Base-by-base conservation (phyloP, 2,888 invertebrate species). In the Ferrisia virgata region DNA sequence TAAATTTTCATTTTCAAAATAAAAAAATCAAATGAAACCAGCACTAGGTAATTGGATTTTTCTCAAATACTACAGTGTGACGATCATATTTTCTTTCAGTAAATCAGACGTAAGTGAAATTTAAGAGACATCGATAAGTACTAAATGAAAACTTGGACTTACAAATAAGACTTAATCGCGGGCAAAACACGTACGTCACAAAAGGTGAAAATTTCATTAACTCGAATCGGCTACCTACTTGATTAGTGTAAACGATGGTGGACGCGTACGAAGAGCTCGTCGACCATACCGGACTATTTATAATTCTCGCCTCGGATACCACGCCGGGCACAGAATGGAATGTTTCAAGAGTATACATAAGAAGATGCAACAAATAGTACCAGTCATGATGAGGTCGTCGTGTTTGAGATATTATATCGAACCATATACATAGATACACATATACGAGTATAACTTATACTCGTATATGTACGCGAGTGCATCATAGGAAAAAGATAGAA, bases 211-310 rank as follows among this genome's bases (percentile, higher is more conserved):
- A 53, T 53, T 53, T 53, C 5, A 53, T 53, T 22, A 22, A 79
- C 81, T 81, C 58, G 43, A 81, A 81, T 81, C 81, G 33, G 58
- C 43, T 53, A 53, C 28, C 47, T 81, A 53, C 53, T 53, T 53
- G 47, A 81, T 58, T 53, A 31, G 81, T n/a, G n/a, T n/a, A n/a
- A n/a, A n/a, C n/a, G 47, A 81, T 22, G 11, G 39, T 13, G 28
- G 22, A 15, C n/a, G 53, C 43, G 31, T n/a, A n/a, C n/a, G n/a
- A n/a, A n/a, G n/a, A 81, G 58, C 47, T 81, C 15, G 81, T 81
- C 58, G 31, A 58, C 28, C 22, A 22, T 31, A 31, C 15, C 31
- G 69, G 28, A 69, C 69, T 53, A 58, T 81, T 81, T 81, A 80
- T 76, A 36, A 39, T 64, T 82, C 82, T 82, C 82, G 82, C 64